Percentiles rank a stretch among this genome's conserved stretches.
Evolutionary conservation across 2,888 invertebrate genomes (phyloP).

Genomic region (Neoaliturus tenellus): DNA sequence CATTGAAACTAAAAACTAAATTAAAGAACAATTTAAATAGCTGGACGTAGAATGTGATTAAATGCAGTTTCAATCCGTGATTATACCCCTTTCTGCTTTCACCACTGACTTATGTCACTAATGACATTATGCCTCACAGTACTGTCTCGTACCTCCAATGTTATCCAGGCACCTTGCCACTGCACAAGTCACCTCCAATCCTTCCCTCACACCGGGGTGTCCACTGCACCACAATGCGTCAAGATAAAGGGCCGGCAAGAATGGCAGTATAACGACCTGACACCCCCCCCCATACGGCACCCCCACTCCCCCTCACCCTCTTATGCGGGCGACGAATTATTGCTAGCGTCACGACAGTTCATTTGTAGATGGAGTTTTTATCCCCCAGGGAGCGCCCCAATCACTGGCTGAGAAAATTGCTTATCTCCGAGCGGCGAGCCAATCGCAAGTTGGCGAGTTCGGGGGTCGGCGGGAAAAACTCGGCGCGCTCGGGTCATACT

Average conservation of each 20-base stretch:
- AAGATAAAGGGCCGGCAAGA: conserved; percentile 38
- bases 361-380: conserved; percentile 84
- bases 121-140: too few relatives aligned
- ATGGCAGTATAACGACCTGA: conserved; percentile 42
- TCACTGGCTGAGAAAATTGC: conserved; percentile 83
- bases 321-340: conserved; percentile 76
- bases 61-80: too few relatives aligned
- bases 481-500: conserved; percentile 45
- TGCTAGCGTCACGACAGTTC: conserved; percentile 83
- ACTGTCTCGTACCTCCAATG: too few relatives aligned
- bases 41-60: too few relatives aligned
- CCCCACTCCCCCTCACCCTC: conserved; percentile 21
- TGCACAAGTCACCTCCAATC: not conserved
- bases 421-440: conserved; percentile 73
- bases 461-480: conserved; percentile 49
- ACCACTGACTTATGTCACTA: too few relatives aligned
- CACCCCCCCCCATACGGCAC: conserved; percentile 13
- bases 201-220: not conserved
- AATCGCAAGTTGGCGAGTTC: conserved; percentile 40
- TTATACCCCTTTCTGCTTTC: too few relatives aligned
- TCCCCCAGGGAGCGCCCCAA: conserved; percentile 79
- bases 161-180: too few relatives aligned
- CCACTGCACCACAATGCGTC: conserved; percentile 13
- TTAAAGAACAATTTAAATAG: too few relatives aligned
- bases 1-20: too few relatives aligned